Conservation (phyloP, 2,797 vertebrate genomes). For the Phyllotis vaccarum region DNA sequence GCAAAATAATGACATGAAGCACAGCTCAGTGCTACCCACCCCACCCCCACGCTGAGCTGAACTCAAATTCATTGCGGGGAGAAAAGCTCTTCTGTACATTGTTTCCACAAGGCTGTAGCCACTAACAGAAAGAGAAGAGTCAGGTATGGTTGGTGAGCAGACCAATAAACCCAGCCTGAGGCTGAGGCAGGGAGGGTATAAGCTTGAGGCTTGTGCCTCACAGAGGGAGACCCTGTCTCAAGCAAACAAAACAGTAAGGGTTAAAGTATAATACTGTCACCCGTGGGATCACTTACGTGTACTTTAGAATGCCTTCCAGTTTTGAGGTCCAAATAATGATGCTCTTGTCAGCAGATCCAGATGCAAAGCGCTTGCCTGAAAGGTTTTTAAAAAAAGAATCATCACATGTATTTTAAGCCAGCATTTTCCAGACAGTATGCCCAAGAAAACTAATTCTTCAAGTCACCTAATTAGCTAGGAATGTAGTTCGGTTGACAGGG, state of each 20-base stretch:
- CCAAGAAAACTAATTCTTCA: constrained; percentile 54
- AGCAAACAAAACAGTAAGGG: background rate
- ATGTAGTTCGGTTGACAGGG: background rate
- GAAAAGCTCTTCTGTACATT: background rate
- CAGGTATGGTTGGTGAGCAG: background rate
- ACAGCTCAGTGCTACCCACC: background rate
- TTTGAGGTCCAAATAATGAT: constrained; percentile 99
- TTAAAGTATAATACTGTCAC: background rate
- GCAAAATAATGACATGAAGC: background rate
- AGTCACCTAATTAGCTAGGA: background rate
- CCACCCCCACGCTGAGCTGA: too few species aligned
- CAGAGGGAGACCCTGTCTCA: background rate
- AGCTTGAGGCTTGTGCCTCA: background rate
- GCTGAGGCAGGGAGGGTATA: background rate
- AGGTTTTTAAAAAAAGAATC: constrained; percentile 75
- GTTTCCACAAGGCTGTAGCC: background rate
- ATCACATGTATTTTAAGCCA: constrained; percentile 43
- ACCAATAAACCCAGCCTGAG: background rate
- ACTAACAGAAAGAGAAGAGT: background rate
- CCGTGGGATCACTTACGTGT: constrained; percentile 92
- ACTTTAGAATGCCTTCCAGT: constrained; percentile 98
- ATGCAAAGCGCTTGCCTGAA: constrained; percentile 97
- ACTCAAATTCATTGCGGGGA: background rate
- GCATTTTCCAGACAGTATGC: constrained; percentile 27
- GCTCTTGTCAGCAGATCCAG: constrained; percentile 98